phyloP scores from a whole-genome alignment of 2,888 invertebrate genomes.

The Meteorus colon region DNA sequence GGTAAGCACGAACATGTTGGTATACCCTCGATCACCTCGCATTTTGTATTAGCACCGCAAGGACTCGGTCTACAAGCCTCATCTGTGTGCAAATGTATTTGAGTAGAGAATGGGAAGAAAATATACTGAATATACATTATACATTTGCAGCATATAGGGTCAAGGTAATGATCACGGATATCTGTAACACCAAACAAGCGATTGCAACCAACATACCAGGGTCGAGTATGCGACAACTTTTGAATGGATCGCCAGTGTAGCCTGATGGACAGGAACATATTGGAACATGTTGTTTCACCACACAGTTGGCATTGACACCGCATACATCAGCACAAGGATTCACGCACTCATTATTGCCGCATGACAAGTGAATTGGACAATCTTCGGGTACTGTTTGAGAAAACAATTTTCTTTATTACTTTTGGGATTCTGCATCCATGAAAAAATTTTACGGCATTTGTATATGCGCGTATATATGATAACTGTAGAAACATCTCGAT shows the following conservation, averaged over 20 bases:
- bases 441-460: too few relatives aligned
- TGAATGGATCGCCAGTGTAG: slow-evolving; percentile 87
- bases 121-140: slow-evolving; percentile 13
- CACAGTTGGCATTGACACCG: slow-evolving; percentile 85
- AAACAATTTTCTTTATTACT: not conserved
- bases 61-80: slow-evolving; percentile 89
- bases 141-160: slow-evolving; percentile 4
- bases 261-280: slow-evolving; percentile 86
- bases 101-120: not conserved
- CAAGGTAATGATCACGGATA: slow-evolving; percentile 16
- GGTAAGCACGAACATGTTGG: slow-evolving; percentile 87
- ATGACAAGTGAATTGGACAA: slow-evolving; percentile 82
- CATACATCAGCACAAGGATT: slow-evolving; percentile 87
- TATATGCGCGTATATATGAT: too few relatives aligned
- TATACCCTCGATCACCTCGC: slow-evolving; percentile 84
- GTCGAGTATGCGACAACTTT: slow-evolving; percentile 81
- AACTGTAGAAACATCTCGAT: too few relatives aligned
- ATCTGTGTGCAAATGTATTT: slow-evolving; percentile 75
- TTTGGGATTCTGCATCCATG: too few relatives aligned
- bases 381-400: slow-evolving; percentile 80
- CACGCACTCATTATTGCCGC: slow-evolving; percentile 85
- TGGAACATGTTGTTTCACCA: slow-evolving; percentile 84
- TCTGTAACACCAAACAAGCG: not conserved
- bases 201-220: slow-evolving; percentile 77
- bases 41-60: slow-evolving; percentile 87